A percentile compares a stretch with the other conserved stretches of the same genome.
These are phyloP conservation scores for Anguilla megastoma DNA, from an alignment of 2,797 vertebrate species.

Conservation along the genomic window DNA sequence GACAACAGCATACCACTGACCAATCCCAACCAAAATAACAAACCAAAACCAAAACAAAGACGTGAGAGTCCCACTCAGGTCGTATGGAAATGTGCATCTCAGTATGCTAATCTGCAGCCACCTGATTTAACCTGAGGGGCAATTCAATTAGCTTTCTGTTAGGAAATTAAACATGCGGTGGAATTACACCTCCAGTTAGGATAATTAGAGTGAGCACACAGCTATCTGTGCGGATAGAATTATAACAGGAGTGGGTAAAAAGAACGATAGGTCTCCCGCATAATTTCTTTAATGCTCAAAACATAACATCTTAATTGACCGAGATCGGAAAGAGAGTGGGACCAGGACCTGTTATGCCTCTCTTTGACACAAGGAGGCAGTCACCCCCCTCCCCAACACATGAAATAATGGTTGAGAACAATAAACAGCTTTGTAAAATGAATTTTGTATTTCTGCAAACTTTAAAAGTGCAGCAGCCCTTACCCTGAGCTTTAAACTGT, in stretches of 20 bases:
- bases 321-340: neutral
- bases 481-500: neutral
- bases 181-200: neutral
- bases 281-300: slow-evolving; percentile 26
- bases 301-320: slow-evolving; percentile 17
- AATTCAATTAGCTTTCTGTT: slow-evolving; percentile 29
- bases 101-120: slow-evolving; percentile 42
- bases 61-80: slow-evolving; percentile 40
- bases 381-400: neutral
- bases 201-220: slow-evolving; percentile 26
- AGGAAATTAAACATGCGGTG: slow-evolving; percentile 24
- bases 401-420: neutral
- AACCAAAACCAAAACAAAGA: neutral
- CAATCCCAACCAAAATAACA: neutral
- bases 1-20: neutral
- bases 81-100: slow-evolving; percentile 44
- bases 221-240: slow-evolving; percentile 22
- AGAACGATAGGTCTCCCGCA: slow-evolving; percentile 7
- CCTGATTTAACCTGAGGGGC: slow-evolving; percentile 49
- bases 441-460: neutral
- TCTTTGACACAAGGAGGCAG: neutral
- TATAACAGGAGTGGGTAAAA: slow-evolving; percentile 14
- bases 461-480: neutral
- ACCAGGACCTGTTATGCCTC: neutral
- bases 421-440: neutral